Conservation (phyloP, 2,113 vertebrate species). For the Larimichthys polyactis region DNA sequence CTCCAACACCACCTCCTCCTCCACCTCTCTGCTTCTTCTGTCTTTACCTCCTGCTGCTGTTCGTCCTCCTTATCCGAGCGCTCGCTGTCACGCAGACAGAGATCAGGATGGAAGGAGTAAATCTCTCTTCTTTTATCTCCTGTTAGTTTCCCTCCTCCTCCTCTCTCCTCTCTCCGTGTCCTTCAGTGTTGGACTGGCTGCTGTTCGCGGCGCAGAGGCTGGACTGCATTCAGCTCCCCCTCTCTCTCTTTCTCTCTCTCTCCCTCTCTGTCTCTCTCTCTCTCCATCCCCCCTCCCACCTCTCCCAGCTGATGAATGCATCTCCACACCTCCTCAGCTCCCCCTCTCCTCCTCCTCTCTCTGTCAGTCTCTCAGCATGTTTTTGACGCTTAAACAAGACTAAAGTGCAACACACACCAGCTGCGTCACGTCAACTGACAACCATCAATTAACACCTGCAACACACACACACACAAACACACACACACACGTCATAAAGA, state of each 20-base stretch:
- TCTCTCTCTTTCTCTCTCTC: background rate
- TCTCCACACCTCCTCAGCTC: slow-evolving; percentile 33
- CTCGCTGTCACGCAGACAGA: background rate
- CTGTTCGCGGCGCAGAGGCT: slow-evolving; percentile 60
- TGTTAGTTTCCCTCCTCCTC: background rate
- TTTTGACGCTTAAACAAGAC: background rate
- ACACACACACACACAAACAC: background rate
- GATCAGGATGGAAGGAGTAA: background rate
- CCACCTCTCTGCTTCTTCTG: background rate
- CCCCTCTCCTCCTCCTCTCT: background rate
- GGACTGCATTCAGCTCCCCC: slow-evolving; percentile 54
- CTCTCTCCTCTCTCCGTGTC: slow-evolving; percentile 39
- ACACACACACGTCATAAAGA: too few species aligned
- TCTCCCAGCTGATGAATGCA: slow-evolving; percentile 12
- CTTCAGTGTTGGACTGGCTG: slow-evolving; percentile 65
- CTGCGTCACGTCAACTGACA: background rate
- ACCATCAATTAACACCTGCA: background rate
- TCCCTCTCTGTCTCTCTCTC: background rate
- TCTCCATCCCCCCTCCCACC: slow-evolving; percentile 13
- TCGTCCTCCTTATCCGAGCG: slow-evolving; percentile 35
- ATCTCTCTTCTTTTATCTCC: background rate
- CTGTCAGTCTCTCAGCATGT: background rate
- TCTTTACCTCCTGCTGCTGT: slow-evolving; percentile 18
- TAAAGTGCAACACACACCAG: background rate
- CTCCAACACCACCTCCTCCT: slow-evolving; percentile 32